phyloP scores from a whole-genome alignment of 1,140 invertebrate genomes.

The Drosophila kepulauana region DNA sequence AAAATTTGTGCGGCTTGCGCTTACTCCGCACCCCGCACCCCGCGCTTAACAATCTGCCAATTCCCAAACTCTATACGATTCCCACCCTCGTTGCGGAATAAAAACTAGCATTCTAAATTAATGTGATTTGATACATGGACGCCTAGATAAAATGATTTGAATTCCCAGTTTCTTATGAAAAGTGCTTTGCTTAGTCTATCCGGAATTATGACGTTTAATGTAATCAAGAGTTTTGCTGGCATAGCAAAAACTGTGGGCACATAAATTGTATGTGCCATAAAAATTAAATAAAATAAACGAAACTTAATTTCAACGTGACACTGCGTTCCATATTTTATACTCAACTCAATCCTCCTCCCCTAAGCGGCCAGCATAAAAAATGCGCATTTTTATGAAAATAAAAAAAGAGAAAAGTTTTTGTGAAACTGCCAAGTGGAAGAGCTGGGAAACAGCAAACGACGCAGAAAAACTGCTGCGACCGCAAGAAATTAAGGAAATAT shows the following conservation, averaged over 20 bases:
- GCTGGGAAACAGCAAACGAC: conserved; percentile 36
- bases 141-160: not conserved
- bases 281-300: conserved; percentile 51
- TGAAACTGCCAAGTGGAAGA: conserved; percentile 38
- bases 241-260: conserved; percentile 19
- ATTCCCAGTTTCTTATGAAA: not conserved
- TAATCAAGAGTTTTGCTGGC: conserved; percentile 26
- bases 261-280: conserved; percentile 44
- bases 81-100: conserved; percentile 21
- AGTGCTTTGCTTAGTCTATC: not conserved
- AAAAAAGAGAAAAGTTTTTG: conserved; percentile 44
- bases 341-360: not conserved
- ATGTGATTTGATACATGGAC: not conserved
- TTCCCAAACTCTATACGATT: not conserved
- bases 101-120: conserved; percentile 14
- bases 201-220: conserved; percentile 11
- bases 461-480: conserved; percentile 68
- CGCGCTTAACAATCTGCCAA: too few relatives aligned
- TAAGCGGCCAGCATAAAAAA: conserved; percentile 38
- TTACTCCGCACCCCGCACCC: not conserved
- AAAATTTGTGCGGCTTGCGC: conserved; percentile 68
- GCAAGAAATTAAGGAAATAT: conserved; percentile 74
- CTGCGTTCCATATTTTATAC: conserved; percentile 12
- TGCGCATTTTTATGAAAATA: conserved; percentile 47
- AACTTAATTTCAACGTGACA: conserved; percentile 49